phyloP scores from a whole-genome alignment of 2,888 invertebrate genomes.

The Pristionchus fissidentatus region DNA sequence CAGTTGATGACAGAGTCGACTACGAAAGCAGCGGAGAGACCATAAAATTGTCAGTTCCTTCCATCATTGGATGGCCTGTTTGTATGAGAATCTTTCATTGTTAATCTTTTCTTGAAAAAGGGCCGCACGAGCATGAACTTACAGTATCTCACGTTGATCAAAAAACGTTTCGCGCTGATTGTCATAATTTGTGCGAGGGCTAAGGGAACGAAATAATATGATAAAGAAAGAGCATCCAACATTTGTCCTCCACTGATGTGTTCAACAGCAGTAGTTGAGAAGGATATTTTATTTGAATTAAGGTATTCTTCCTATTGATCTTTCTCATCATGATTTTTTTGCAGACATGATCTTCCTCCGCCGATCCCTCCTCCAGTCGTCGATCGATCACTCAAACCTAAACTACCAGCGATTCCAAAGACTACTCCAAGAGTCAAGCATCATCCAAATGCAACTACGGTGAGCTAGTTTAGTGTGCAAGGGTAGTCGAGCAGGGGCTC shows the following conservation, averaged over 20 bases:
- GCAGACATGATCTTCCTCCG: slow-evolving; percentile 27
- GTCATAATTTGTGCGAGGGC: too few relatives aligned
- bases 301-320: too few relatives aligned
- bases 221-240: background rate
- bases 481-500: too few relatives aligned
- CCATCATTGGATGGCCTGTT: background rate
- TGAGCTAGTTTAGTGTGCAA: background rate
- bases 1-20: slow-evolving; percentile 8
- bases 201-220: too few relatives aligned
- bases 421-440: slow-evolving; percentile 38
- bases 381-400: slow-evolving; percentile 41
- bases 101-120: background rate
- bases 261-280: background rate
- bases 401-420: slow-evolving; percentile 41
- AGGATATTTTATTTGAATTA: too few relatives aligned
- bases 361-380: slow-evolving; percentile 41
- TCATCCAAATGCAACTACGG: slow-evolving; percentile 2
- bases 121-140: background rate
- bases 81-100: background rate
- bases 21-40: slow-evolving; percentile 48
- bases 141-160: too few relatives aligned
- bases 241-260: background rate
- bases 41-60: slow-evolving; percentile 43
- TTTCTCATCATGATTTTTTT: background rate
- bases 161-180: too few relatives aligned